These are phyloP conservation scores for Psittacula cyanocephala DNA, from an alignment of 2,113 vertebrate genomes.

Conservation along the genomic window DNA sequence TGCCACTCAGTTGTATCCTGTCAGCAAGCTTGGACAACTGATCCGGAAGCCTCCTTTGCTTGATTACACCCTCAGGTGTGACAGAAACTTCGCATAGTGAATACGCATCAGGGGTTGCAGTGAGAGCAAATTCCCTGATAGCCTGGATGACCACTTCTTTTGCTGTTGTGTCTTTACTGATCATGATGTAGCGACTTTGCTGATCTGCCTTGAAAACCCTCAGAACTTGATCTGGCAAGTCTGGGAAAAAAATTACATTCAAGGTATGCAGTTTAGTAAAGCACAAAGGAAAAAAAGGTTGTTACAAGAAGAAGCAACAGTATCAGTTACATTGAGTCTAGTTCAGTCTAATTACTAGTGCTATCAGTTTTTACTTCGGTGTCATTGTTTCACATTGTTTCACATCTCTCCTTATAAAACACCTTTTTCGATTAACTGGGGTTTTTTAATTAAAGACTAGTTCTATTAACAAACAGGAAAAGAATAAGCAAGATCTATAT, in stretches of 20 bases:
- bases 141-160: conserved; percentile 96
- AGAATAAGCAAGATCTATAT: neutral
- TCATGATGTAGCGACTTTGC: conserved; percentile 99
- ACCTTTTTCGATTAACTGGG: neutral
- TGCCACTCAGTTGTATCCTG: conserved; percentile 95
- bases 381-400: neutral
- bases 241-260: conserved; percentile 60
- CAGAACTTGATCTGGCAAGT: conserved; percentile 94
- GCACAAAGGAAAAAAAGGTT: neutral
- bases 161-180: conserved; percentile 96
- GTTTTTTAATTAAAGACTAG: neutral
- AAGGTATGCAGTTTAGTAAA: neutral
- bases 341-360: neutral
- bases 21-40: conserved; percentile 97
- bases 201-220: conserved; percentile 97
- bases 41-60: conserved; percentile 92
- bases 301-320: neutral
- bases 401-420: neutral
- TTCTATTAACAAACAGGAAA: neutral
- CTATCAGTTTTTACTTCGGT: neutral
- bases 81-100: conserved; percentile 96
- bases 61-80: conserved; percentile 97
- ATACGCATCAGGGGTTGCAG: conserved; percentile 88
- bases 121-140: conserved; percentile 94
- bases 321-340: neutral